phyloP scores from a whole-genome alignment of 2,888 invertebrate genomes.

The Xestia sexstrigata region DNA sequence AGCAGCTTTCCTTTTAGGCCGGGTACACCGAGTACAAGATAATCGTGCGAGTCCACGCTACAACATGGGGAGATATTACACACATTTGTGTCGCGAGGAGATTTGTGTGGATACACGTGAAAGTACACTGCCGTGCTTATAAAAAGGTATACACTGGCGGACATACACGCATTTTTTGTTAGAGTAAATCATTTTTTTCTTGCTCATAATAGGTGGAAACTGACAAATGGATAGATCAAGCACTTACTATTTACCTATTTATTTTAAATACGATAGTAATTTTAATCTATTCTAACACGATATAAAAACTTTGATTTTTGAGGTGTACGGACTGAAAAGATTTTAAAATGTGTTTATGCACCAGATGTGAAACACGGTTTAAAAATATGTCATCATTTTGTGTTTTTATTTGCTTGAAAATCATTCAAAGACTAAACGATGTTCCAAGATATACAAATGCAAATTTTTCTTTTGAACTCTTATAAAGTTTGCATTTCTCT shows the following conservation, averaged over 20 bases:
- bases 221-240: not conserved
- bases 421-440: not conserved
- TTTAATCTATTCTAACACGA: not conserved
- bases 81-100: constrained; percentile 69
- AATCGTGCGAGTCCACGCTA: constrained; percentile 47
- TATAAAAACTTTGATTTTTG: not conserved
- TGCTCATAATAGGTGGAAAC: not conserved
- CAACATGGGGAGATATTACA: constrained; percentile 70
- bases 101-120: constrained; percentile 63
- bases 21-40: constrained; percentile 32
- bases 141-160: not conserved
- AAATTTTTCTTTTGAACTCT: not conserved
- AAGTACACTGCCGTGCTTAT: constrained; percentile 51
- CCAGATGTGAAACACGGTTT: not conserved
- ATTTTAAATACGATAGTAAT: not conserved
- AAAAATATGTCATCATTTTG: not conserved
- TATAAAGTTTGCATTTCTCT: not conserved
- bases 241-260: not conserved
- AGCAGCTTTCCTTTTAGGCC: constrained; percentile 32
- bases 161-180: not conserved
- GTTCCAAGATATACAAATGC: not conserved
- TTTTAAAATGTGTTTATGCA: not conserved
- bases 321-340: not conserved
- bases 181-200: not conserved
- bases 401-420: not conserved